Percentiles rank a stretch among this genome's conserved stretches.
These are phyloP conservation scores for Tortricodes alternella DNA, from an alignment of 2,888 invertebrate genomes.

Conservation along the genomic window DNA sequence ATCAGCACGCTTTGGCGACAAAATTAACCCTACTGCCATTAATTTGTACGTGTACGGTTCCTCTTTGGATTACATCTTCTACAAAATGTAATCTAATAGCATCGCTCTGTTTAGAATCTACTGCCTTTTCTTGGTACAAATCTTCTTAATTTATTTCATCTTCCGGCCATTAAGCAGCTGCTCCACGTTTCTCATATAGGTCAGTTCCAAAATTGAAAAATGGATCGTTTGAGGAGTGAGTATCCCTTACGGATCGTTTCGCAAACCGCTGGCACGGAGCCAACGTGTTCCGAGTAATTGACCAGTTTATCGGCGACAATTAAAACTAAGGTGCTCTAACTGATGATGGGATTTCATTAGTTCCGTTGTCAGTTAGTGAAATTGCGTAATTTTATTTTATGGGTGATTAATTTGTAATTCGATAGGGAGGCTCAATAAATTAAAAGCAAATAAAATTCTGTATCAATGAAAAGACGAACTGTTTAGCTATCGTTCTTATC, in stretches of 20 bases:
- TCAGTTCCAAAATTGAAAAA: constrained; percentile 26
- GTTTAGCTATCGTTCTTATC: too few relatives aligned
- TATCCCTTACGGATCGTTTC: constrained; percentile 25
- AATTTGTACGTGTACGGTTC: not conserved
- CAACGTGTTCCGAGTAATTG: constrained; percentile 25
- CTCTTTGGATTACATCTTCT: not conserved
- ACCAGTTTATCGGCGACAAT: constrained; percentile 13
- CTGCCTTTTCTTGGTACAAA: not conserved
- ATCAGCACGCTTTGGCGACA: too few relatives aligned
- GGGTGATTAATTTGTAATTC: too few relatives aligned
- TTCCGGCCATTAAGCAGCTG: constrained; percentile 29
- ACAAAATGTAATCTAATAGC: not conserved
- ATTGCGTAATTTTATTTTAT: too few relatives aligned
- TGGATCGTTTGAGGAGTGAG: constrained; percentile 11
- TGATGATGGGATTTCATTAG: not conserved
- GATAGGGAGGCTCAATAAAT: too few relatives aligned
- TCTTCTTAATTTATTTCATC: constrained; percentile 15
- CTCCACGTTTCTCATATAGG: constrained; percentile 17
- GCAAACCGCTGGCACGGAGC: constrained; percentile 18
- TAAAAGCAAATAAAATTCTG: too few relatives aligned
- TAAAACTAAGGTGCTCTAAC: constrained; percentile 14
- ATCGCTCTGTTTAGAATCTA: not conserved
- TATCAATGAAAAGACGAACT: too few relatives aligned
- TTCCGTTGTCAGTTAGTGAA: not conserved
- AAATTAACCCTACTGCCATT: too few relatives aligned